A percentile compares a stretch with the other conserved stretches of the same genome.
These are phyloP conservation scores for Tenebrio molitor DNA, from an alignment of 1,140 invertebrate genomes.

Conservation along the genomic window DNA sequence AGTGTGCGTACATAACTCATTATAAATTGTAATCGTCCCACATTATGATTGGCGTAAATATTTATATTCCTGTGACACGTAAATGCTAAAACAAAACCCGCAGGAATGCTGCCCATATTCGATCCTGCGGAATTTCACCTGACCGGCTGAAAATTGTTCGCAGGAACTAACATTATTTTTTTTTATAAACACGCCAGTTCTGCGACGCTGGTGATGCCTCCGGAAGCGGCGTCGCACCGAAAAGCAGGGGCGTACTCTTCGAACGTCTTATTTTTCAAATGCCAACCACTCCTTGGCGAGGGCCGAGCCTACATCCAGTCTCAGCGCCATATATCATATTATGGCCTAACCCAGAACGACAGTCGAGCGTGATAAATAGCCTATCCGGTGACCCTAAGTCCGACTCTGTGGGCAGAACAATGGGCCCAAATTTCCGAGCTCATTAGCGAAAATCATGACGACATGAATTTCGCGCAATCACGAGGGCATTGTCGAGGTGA, in stretches of 20 bases:
- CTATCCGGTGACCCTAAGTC: conserved; percentile 33
- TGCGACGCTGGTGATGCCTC: too few species aligned
- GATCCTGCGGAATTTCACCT: too few species aligned
- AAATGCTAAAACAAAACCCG: not conserved
- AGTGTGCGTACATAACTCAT: not conserved
- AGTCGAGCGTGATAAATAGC: conserved; percentile 26
- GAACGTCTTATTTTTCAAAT: conserved; percentile 54
- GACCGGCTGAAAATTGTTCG: too few species aligned
- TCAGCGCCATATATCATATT: conserved; percentile 52
- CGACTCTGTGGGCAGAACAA: conserved; percentile 41
- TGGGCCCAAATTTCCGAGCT: conserved; percentile 40
- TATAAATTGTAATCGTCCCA: conserved; percentile 4
- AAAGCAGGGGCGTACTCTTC: conserved; percentile 42
- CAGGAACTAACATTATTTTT: too few species aligned
- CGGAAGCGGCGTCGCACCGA: conserved; percentile 3
- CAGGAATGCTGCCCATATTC: not conserved
- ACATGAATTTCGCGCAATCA: conserved; percentile 39
- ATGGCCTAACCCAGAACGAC: conserved; percentile 55
- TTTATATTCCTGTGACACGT: not conserved
- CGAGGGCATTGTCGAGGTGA: conserved; percentile 25
- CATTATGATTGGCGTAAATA: conserved; percentile 11
- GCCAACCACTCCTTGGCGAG: conserved; percentile 49
- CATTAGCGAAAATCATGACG: conserved; percentile 39
- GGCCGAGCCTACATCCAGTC: conserved; percentile 48
- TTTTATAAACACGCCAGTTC: too few species aligned